Base-by-base conservation (phyloP, 1,140 invertebrate species). In the Papilio aristodemus region DNA sequence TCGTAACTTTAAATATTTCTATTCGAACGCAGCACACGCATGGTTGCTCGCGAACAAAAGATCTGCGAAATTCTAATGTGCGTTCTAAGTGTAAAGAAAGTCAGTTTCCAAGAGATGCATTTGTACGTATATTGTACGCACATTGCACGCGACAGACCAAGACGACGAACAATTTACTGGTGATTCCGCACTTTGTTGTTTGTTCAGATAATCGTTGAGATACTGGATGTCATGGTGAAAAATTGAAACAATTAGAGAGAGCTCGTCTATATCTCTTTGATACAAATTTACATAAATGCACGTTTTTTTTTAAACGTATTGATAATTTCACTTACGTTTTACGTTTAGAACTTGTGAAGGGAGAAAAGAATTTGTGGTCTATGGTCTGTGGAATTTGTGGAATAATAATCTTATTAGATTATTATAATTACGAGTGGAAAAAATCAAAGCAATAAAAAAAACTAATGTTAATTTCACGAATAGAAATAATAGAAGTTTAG, bases 31-130 rank as follows among this genome's bases (percentile, higher is more conserved):
- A 60, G 57, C 66, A 67, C 77, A 83, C 78, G 85, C 85, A 77
- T 77, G 71, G 77, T 72, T 81, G 80, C 79, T 75, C 78, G 71
- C 64, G 70, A 68, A 79, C 76, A 81, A 79, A 78, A 79, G 69
- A 83, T 86, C 79, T 84, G 80, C 81, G 70, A 84, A 83, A 83
- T 84, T 84, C 72, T 86, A 81, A 83, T 79, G 76, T 78, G 75
- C 80, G 76, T 83, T 84, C 80, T 86, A 80, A 77, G 84, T 85
- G 81, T 81, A 83, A 87, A 86, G 86, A 88, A 90, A 88, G 86
- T 90, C 77, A 68, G 78, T 87, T 87, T 86, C 80, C 83, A 86
- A 78, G 77, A 71, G 74, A 84, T 89, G 79, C 84, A 89, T 86
- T 85, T 89, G 84, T 82, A 87, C 86, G 79, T 68, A 54, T 73